phyloP scores from a whole-genome alignment of 2,797 vertebrate genomes.

The Malacoctenus gilli region DNA sequence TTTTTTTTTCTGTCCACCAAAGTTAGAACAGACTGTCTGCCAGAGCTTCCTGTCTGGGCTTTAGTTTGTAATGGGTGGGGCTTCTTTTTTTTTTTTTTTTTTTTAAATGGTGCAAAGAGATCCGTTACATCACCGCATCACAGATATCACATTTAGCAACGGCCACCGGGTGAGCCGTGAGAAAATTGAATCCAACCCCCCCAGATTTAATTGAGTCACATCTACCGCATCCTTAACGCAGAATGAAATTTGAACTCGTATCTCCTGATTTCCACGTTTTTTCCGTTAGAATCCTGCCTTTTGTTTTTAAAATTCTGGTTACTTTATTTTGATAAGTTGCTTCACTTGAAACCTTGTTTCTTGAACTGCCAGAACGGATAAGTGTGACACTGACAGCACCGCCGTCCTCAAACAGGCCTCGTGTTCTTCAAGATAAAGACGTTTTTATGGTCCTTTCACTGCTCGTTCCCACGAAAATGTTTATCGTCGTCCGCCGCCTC shows the following conservation, averaged over 20 bases:
- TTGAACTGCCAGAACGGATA: no score
- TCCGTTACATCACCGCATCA: no score
- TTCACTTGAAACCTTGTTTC: no score
- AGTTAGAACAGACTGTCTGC: neutral
- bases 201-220: neutral
- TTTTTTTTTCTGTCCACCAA: no score
- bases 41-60: neutral
- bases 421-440: slow-evolving; percentile 1
- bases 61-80: neutral
- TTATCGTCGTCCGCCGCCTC: neutral
- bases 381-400: no score
- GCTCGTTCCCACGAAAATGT: slow-evolving; percentile 2
- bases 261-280: no score
- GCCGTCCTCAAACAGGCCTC: neutral
- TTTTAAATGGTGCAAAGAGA: neutral
- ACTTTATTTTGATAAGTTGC: no score
- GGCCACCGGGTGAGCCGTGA: neutral
- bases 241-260: no score
- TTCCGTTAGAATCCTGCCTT: no score
- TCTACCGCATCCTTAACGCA: neutral
- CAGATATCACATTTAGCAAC: neutral
- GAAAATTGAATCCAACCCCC: neutral
- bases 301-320: no score
- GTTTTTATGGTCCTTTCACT: neutral
- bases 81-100: no score